Evolutionary conservation across 2,888 invertebrate genomes (phyloP).

Genomic region (Ophioninae sp.): DNA sequence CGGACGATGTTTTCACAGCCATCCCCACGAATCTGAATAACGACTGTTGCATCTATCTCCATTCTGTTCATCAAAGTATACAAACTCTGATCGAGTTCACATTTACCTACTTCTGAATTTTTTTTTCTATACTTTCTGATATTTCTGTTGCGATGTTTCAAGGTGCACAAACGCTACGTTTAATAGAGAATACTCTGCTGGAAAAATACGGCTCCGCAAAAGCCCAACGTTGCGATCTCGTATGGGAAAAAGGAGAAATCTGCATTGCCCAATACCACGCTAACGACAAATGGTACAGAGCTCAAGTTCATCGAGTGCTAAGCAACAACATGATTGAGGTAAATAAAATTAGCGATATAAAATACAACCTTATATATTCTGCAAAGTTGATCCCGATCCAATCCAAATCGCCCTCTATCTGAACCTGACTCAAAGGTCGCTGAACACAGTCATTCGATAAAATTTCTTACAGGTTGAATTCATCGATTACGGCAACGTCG

Average conservation of each 20-base stretch:
- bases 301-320: conserved; percentile 82
- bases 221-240: conserved; percentile 81
- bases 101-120: not conserved
- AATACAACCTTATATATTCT: too few relatives aligned
- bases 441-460: conserved; percentile 2
- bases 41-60: conserved; percentile 80
- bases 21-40: conserved; percentile 85
- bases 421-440: not conserved
- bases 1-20: conserved; percentile 83
- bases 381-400: too few relatives aligned
- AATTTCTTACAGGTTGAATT: conserved; percentile 83
- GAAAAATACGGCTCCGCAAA: conserved; percentile 81
- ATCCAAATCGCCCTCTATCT: not conserved
- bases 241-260: conserved; percentile 85
- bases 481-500: conserved; percentile 92
- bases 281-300: conserved; percentile 88
- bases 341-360: not conserved
- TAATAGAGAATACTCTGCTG: conserved; percentile 82
- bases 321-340: conserved; percentile 81
- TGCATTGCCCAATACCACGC: conserved; percentile 87
- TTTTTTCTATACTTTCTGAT: conserved; percentile 10
- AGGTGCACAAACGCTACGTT: conserved; percentile 76
- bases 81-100: conserved; percentile 9
- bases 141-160: conserved; percentile 18
- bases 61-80: conserved; percentile 73